Evolutionary conservation across 2,888 invertebrate genomes (phyloP).

Genomic region (Rhagonycha lutea): DNA sequence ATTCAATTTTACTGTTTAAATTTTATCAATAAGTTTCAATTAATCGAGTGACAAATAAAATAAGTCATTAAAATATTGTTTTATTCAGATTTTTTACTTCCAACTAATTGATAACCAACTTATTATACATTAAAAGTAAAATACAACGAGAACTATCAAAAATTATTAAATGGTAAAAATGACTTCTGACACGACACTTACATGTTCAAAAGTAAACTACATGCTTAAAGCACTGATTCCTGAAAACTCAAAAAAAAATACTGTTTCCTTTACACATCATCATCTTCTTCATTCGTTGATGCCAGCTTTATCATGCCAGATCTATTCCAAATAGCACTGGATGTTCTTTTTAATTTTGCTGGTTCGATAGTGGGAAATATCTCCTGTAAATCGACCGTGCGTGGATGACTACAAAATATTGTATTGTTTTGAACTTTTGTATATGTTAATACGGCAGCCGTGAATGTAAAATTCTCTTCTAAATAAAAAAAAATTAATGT

Average conservation of each 20-base stretch:
- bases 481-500: constrained; percentile 34
- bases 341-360: constrained; percentile 68
- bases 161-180: too few relatives aligned
- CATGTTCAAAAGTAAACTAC: background rate
- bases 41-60: too few relatives aligned
- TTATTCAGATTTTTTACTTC: too few relatives aligned
- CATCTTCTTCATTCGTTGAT: constrained; percentile 34
- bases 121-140: too few relatives aligned
- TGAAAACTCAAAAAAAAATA: background rate
- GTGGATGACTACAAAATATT: constrained; percentile 64
- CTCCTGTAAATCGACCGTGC: constrained; percentile 67
- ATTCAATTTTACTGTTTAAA: too few relatives aligned
- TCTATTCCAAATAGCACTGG: constrained; percentile 76
- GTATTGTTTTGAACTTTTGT: constrained; percentile 55
- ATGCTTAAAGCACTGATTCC: background rate
- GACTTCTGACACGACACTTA: too few relatives aligned
- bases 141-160: too few relatives aligned
- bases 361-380: constrained; percentile 73
- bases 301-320: constrained; percentile 68
- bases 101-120: too few relatives aligned
- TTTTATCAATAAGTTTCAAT: too few relatives aligned
- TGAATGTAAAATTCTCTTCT: constrained; percentile 43
- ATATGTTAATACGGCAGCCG: constrained; percentile 23
- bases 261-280: background rate
- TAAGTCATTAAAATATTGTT: too few relatives aligned